Conservation (phyloP, 2,888 invertebrate species). For the Dynastes tityus region DNA sequence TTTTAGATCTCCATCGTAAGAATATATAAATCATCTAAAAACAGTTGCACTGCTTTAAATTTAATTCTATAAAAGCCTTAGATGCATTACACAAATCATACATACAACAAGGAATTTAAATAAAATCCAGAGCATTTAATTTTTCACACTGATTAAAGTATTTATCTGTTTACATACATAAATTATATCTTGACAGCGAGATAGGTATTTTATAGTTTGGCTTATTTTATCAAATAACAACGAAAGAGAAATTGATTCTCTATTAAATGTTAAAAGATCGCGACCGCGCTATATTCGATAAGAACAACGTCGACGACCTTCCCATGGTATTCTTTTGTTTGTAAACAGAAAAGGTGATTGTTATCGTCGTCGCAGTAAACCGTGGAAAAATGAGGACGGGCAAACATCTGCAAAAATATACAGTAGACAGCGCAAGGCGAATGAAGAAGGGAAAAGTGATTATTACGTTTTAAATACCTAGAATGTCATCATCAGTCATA, state of each 20-base stretch:
- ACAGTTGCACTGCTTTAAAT: no score
- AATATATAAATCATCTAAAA: no score
- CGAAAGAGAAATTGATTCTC: background rate
- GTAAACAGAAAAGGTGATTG: slow-evolving; percentile 38
- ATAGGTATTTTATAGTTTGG: background rate
- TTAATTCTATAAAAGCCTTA: background rate
- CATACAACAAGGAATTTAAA: background rate
- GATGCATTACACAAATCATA: background rate
- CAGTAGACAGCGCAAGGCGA: background rate
- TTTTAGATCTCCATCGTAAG: no score
- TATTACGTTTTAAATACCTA: background rate
- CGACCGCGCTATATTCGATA: slow-evolving; percentile 13
- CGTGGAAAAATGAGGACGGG: slow-evolving; percentile 8
- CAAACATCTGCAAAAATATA: background rate
- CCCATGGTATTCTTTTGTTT: slow-evolving; percentile 37
- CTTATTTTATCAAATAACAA: background rate
- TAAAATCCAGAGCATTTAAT: background rate
- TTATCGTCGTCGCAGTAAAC: slow-evolving; percentile 21
- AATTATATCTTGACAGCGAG: background rate
- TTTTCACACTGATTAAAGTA: background rate
- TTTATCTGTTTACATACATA: background rate
- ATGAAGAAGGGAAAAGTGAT: background rate
- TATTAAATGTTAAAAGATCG: background rate
- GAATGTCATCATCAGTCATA: no score
- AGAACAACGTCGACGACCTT: slow-evolving; percentile 38